A percentile compares a stretch with the other conserved stretches of the same genome.
Evolutionary conservation across 1,140 invertebrate genomes (phyloP).

Genomic region (Caenorhabditis brenneri): DNA sequence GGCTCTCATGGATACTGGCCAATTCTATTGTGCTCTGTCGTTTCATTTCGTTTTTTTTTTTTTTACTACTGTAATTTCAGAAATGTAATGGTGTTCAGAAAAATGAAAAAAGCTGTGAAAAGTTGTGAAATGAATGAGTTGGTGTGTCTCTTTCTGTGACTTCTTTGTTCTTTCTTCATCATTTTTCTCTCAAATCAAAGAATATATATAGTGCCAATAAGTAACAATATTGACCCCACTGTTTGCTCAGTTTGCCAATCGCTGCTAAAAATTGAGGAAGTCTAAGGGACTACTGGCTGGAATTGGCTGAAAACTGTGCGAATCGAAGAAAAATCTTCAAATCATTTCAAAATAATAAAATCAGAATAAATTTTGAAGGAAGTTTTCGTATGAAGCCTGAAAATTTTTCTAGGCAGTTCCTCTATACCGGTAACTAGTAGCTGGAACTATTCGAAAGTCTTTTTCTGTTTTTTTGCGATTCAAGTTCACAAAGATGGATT

Average conservation of each 20-base stretch:
- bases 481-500: neutral
- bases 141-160: neutral
- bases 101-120: neutral
- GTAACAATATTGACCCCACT: neutral
- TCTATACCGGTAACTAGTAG: too few species aligned
- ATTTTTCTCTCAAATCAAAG: neutral
- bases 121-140: neutral
- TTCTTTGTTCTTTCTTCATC: too few species aligned
- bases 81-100: neutral
- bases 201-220: neutral
- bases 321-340: too few species aligned
- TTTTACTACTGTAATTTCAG: too few species aligned
- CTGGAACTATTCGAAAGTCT: too few species aligned
- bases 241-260: neutral
- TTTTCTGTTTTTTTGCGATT: too few species aligned
- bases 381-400: too few species aligned
- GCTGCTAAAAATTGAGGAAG: too few species aligned
- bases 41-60: too few species aligned
- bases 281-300: neutral
- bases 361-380: too few species aligned
- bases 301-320: neutral
- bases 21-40: neutral
- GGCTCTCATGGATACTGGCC: neutral
- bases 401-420: too few species aligned
- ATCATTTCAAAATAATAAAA: too few species aligned